Evolutionary conservation across 1,140 invertebrate species (phyloP), one percentile per base, ranked within the genome.

Genomic region (Babylonia areolata): DNA sequence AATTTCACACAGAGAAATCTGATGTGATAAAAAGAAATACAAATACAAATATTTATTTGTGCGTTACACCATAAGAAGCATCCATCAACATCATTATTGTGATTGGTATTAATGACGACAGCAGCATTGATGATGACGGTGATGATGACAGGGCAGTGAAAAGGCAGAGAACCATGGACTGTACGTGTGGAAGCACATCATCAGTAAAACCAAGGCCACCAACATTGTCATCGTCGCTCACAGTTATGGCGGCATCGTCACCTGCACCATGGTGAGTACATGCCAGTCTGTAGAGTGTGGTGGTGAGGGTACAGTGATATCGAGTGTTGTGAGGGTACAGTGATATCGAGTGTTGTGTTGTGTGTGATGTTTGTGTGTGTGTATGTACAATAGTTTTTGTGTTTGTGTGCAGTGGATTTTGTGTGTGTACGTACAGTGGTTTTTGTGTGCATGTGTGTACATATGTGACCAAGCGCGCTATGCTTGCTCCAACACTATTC

Each of bases 191-290:
- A 94, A 96, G 33, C 94, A 96, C 78, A 96, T 97, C 89, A 95
- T 97, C n/a, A 89, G 93, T 33, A 87, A 89, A 54, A 94, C 95
- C 0, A 95, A 95, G 54, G 96, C 96, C 1, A 95, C 96, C 84
- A 94, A 96, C 83, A 95, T 97, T 88, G 96, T 96, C 0, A 96
- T 97, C 87, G 95, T 97, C 12, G 97, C 96, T 0, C 97, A 97
- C 88, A 97, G 97, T 92, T 97, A 96, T 92, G 97, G 97, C 23
- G 97, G 96, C 1, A 94, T 96, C 42, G 95, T 96, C 37, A 95
- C 95, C 6, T 93, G 96, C 1, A 92, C 96, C 81, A 92, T 97
- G 94, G 96, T 96, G 93, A 94, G 93, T 93, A 46, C 31, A 37
- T 2, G 35, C 35, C 2, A 35, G 73, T 35, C 15, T 77, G 28